These are phyloP conservation scores for Nylanderia fulva DNA, from an alignment of 1,140 invertebrate genomes.

Conservation along the genomic window DNA sequence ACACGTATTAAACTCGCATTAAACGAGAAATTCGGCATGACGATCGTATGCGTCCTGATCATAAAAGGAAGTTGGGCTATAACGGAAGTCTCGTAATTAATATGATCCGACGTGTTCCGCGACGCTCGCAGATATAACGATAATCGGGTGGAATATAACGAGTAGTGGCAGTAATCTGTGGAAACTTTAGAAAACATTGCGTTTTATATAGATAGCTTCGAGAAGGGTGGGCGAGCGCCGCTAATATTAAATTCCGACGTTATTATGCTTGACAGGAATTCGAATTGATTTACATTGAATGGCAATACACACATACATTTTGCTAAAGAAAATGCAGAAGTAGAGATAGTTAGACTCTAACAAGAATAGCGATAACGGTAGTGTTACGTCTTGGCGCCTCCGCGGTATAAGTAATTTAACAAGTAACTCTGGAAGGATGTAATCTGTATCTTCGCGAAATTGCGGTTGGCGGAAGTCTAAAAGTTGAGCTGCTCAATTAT, in stretches of 20 bases:
- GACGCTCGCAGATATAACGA: not conserved
- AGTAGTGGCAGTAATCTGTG: conserved; percentile 8
- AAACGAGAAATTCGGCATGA: not conserved
- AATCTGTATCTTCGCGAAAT: conserved; percentile 60
- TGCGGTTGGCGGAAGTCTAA: conserved; percentile 56
- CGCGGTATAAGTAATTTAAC: conserved; percentile 54
- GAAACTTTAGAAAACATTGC: conserved; percentile 18
- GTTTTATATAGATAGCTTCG: conserved; percentile 26
- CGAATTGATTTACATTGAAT: conserved; percentile 9
- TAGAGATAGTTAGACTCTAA: conserved; percentile 20
- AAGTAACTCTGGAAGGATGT: conserved; percentile 53
- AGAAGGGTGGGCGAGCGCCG: not conserved
- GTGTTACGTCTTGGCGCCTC: conserved; percentile 40
- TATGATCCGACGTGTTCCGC: not conserved
- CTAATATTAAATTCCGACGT: conserved; percentile 27
- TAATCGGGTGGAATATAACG: conserved; percentile 36
- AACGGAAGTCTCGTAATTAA: conserved; percentile 34
- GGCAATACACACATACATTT: not conserved
- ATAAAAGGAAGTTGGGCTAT: conserved; percentile 29
- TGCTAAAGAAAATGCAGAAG: conserved; percentile 33
- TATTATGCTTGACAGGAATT: conserved; percentile 19
- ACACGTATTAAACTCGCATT: conserved; percentile 29
- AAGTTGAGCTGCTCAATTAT: conserved; percentile 62
- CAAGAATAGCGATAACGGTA: conserved; percentile 41
- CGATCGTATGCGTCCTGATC: not conserved